A percentile compares a stretch with the other conserved stretches of the same genome.
Conservation (phyloP, 2,113 vertebrate species). For the Platycercus adscitus region DNA sequence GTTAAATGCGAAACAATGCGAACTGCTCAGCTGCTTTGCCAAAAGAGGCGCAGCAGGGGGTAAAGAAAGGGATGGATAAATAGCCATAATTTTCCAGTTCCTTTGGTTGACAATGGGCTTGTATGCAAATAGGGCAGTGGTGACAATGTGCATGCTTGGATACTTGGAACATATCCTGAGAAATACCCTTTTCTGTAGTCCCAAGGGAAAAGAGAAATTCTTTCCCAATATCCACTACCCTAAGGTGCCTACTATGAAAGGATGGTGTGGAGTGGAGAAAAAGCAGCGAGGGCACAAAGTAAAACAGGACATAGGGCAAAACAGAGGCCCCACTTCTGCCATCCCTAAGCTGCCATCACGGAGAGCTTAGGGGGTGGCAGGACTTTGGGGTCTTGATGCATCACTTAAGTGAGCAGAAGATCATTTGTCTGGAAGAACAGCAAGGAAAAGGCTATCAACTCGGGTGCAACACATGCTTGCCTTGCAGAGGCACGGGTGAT, state of each 20-base stretch:
- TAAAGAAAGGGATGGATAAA: neutral
- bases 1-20: constrained; percentile 19
- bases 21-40: neutral
- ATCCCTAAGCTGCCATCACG: neutral
- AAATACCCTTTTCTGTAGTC: neutral
- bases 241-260: neutral
- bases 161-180: neutral
- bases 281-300: neutral
- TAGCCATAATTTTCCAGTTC: constrained; percentile 18
- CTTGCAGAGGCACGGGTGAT: neutral
- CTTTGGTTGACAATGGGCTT: neutral
- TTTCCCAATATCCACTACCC: neutral
- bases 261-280: neutral
- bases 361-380: neutral
- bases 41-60: neutral
- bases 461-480: fast-evolving
- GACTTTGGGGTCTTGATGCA: neutral
- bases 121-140: neutral
- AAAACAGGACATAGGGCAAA: neutral
- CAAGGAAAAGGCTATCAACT: neutral
- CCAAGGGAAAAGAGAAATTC: neutral
- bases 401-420: neutral
- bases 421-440: neutral
- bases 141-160: neutral
- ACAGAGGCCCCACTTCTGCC: neutral